Conservation (phyloP, 2,888 invertebrate species). For the Campoletis raptor region DNA sequence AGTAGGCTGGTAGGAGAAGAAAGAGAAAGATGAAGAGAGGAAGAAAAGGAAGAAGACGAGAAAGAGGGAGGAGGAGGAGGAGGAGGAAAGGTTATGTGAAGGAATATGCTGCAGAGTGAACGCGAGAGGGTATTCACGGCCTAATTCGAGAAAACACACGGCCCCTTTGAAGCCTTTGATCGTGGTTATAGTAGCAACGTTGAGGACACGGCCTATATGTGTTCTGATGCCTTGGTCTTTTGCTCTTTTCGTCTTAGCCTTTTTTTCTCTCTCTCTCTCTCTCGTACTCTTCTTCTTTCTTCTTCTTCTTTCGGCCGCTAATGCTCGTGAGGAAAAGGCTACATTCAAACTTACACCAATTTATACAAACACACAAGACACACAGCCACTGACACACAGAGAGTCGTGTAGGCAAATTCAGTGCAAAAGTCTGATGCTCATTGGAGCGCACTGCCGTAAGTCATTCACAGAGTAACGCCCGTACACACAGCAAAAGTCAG, state of each 20-base stretch:
- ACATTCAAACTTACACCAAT: constrained; percentile 28
- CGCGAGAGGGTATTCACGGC: constrained; percentile 78
- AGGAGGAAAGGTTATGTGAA: background rate
- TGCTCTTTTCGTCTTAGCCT: constrained; percentile 42
- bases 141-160: constrained; percentile 82
- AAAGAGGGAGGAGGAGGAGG: background rate
- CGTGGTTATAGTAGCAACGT: constrained; percentile 62
- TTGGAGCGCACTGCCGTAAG: constrained; percentile 67
- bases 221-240: constrained; percentile 42
- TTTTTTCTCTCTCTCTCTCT: constrained; percentile 15
- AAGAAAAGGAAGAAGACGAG: background rate
- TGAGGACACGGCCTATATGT: constrained; percentile 51
- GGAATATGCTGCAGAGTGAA: constrained; percentile 15
- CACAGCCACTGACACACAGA: constrained; percentile 2
- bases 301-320: constrained; percentile 28
- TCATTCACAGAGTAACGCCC: constrained; percentile 68
- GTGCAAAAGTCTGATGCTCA: constrained; percentile 57
- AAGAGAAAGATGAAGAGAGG: background rate
- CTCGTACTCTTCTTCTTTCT: constrained; percentile 32
- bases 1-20: constrained; percentile 72
- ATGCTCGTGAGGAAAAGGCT: constrained; percentile 48
- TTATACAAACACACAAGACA: background rate
- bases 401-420: constrained; percentile 12
- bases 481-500: constrained; percentile 38
- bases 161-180: constrained; percentile 75